Conservation (phyloP, 1,140 invertebrate genomes). For the Leptopilina boulardi region DNA sequence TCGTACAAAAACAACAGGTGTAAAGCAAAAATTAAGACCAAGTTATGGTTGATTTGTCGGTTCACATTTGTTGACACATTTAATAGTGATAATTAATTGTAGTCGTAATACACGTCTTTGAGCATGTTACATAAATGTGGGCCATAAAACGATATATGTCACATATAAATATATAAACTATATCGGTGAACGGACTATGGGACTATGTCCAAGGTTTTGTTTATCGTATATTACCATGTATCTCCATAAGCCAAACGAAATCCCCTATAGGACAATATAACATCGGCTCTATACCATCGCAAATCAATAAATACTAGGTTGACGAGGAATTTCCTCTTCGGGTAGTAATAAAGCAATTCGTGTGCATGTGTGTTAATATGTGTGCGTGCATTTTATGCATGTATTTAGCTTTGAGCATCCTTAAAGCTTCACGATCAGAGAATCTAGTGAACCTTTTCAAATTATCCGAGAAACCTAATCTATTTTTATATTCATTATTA, state of each 20-base stretch:
- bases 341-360: background rate
- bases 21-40: background rate
- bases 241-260: slow-evolving; percentile 61
- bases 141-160: background rate
- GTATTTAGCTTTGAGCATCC: background rate
- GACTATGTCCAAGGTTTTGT: slow-evolving; percentile 44
- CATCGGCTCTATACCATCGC: slow-evolving; percentile 35
- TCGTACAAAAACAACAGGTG: too few species aligned
- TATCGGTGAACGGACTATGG: background rate
- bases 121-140: background rate
- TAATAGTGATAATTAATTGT: background rate
- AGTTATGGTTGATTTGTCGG: background rate
- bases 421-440: background rate
- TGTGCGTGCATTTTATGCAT: background rate
- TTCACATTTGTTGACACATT: background rate
- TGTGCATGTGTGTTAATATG: too few species aligned
- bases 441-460: background rate
- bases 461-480: background rate
- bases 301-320: slow-evolving; percentile 49
- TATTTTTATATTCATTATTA: slow-evolving; percentile 3
- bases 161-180: background rate
- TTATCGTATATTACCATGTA: slow-evolving; percentile 60
- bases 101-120: background rate
- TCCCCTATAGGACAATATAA: slow-evolving; percentile 50
- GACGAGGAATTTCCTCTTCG: background rate